Base-by-base conservation (phyloP, 2,888 invertebrate genomes). In the Hanleya hanleyi region DNA sequence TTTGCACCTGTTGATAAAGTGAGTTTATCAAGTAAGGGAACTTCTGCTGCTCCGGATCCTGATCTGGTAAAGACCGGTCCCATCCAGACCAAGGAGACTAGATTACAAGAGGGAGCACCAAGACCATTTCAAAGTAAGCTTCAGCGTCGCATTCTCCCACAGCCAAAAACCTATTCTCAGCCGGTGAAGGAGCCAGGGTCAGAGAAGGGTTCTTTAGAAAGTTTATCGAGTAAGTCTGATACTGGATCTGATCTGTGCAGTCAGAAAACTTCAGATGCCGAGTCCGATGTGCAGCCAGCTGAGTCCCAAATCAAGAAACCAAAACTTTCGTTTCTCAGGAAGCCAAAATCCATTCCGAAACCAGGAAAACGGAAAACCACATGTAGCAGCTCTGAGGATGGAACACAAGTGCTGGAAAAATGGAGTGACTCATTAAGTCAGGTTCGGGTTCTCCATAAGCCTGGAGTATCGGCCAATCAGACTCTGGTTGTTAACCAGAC, bases 1-100 rank as follows among this genome's bases (percentile, higher is more conserved):
- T 93, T 94, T 90, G 93, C 93, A 50, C 94, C 94, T 38, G 89
- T 92, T 37, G 88, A 91, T 57, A 93, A 93, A 87, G 93, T 94
- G n/a, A 70, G 75, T 18, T 57, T 57, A 57, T 4, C 57, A 22
- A 1, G 1, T 47, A 22, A 47, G 3, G 2, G 4, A n/a, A n/a
- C n/a, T 47, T 18, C 18, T 2, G 7, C 7, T 47, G 47, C 22
- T 22, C 7, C 7, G 7, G 47, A 33, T 6, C 26, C 61, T 5
- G 61, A 32, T 3, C 61, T 18, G 26, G 61, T 26, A 32, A 61
- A 12, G 26, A 22, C n/a, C 18, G 18, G 33, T 29, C 29, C 26
- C 6, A 12, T 1, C 26, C 2, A 26, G 18, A 61, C 33, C 61
- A 61, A 29, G 26, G 33, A 61, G n/a, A n/a, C 41, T 41, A 9